A percentile compares a stretch with the other conserved stretches of the same genome.
Conservation (phyloP, 2,113 vertebrate species). For the Malaclemys terrapin region DNA sequence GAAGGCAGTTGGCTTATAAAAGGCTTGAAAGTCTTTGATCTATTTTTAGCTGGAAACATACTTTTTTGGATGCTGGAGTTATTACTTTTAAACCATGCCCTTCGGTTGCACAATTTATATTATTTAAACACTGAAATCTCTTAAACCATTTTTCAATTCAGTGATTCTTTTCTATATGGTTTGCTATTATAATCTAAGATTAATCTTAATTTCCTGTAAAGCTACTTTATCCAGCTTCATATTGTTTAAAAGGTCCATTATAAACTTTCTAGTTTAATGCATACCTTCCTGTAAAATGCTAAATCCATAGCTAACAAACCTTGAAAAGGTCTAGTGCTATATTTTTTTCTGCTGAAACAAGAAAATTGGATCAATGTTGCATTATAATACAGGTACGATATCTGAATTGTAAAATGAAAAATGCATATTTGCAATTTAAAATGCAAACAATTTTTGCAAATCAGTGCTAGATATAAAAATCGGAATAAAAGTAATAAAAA, state of each 20-base stretch:
- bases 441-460: slow-evolving; percentile 27
- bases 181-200: neutral
- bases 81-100: neutral
- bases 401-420: neutral
- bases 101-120: neutral
- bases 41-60: neutral
- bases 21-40: neutral
- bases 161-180: too few species aligned
- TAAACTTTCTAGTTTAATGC: neutral
- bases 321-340: rapidly evolving
- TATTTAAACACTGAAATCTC: neutral
- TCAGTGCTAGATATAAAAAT: neutral
- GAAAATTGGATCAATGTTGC: neutral
- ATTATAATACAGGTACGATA: neutral
- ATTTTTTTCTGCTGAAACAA: neutral
- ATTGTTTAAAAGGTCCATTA: rapidly evolving
- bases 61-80: neutral
- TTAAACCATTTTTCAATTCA: rapidly evolving
- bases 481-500: neutral
- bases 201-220: neutral
- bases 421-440: neutral
- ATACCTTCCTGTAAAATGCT: neutral
- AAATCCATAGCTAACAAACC: rapidly evolving
- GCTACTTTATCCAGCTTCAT: rapidly evolving
- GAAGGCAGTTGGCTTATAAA: neutral